Conservation (phyloP, 2,797 vertebrate species). For the Onychomys torridus region DNA sequence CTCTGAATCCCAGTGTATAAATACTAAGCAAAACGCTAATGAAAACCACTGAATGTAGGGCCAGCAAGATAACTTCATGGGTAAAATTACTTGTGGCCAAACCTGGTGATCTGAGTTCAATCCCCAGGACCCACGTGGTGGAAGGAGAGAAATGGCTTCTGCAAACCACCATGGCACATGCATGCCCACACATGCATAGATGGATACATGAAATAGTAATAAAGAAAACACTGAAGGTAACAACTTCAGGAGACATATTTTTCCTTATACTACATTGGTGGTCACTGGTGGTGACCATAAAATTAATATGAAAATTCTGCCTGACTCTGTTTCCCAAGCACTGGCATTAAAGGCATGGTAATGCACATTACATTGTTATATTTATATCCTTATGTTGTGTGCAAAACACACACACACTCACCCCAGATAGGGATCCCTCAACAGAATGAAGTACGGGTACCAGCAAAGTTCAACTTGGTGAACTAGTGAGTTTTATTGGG, state of each 20-base stretch:
- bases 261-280: background rate
- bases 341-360: background rate
- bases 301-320: constrained; percentile 29
- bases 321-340: background rate
- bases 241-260: background rate
- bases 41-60: background rate
- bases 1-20: constrained; percentile 21
- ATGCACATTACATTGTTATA: background rate
- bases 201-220: background rate
- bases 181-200: background rate
- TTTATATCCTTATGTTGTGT: background rate
- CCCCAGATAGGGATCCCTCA: background rate
- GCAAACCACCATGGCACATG: background rate
- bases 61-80: background rate
- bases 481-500: background rate
- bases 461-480: background rate
- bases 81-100: background rate
- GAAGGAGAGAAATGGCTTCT: background rate
- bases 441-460: background rate
- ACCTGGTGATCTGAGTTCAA: background rate
- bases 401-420: background rate
- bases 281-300: background rate
- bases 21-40: background rate
- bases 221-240: background rate
- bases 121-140: too few relatives aligned